Base-by-base conservation (phyloP, 2,888 invertebrate genomes). In the Trichacis sp. region DNA sequence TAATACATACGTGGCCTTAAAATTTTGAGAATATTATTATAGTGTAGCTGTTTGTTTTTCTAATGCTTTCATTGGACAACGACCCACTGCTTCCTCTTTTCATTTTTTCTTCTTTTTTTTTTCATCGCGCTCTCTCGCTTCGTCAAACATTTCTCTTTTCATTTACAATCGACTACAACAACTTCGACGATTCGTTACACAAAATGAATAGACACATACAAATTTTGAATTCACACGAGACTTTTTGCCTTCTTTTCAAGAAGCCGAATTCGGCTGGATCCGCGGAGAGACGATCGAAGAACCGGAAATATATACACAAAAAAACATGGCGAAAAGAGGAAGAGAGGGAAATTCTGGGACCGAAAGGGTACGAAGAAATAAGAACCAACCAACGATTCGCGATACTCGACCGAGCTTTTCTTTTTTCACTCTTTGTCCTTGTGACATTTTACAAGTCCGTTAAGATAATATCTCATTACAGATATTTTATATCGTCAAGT, bases 11-110 rank as follows among this genome's bases (percentile, higher is more conserved):
- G 74, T 72, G 69, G 69, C 66, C 70, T 75, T 77, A 75, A 17
- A 9, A 68, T 54, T 78, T 24, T 80, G 77, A 67, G 73, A 76
- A 76, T 76, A 76, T 76, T 73, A 77, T 72, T 64, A 71, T 73
- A 70, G n/a, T n/a, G n/a, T n/a, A n/a, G n/a, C n/a, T n/a, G n/a
- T n/a, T n/a, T n/a, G n/a, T n/a, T n/a, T n/a, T n/a, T n/a, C n/a
- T n/a, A 76, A 61, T 3, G 18, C 29, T 61, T 55, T 18, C 45
- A 30, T 58, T 42, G 40, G 33, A 63, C 48, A 54, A 30, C 20
- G 14, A n/a, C 14, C 42, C 24, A 54, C 45, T 38, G 33, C 42
- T 38, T 42, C 36, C 45, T 63, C 51, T 30, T 53, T 17, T 43
- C 38, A n/a, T n/a, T 38, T 42, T 29, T 38, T 63, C 51, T 30